Percentiles rank a stretch among this genome's conserved stretches.
phyloP scores from a whole-genome alignment of 2,888 invertebrate genomes.

The Caenorhabditis becei region DNA sequence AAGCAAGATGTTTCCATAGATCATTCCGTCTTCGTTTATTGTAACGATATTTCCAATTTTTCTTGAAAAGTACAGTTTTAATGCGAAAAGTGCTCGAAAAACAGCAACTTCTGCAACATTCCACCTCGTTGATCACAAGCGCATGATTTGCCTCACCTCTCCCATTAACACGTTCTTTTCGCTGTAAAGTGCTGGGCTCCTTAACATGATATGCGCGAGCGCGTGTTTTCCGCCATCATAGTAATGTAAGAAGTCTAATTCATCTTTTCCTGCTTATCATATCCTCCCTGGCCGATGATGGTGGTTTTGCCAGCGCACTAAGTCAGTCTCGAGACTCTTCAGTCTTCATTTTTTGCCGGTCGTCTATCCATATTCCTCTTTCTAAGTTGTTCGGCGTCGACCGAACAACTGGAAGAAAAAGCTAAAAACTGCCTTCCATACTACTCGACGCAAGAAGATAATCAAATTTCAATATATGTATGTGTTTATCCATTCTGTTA shows the following conservation, averaged over 20 bases:
- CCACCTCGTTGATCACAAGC: conserved; percentile 3
- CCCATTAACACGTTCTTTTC: neutral
- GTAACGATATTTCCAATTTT: too few relatives aligned
- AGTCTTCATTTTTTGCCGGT: conserved; percentile 34
- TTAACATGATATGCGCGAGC: conserved; percentile 32
- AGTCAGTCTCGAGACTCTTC: conserved; percentile 50
- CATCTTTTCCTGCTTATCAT: conserved; percentile 61
- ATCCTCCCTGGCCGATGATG: conserved; percentile 25
- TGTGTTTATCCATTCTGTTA: conserved; percentile 46
- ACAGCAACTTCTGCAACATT: conserved; percentile 10
- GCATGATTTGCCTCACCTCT: neutral
- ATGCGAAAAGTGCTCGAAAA: too few relatives aligned
- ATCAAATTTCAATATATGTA: conserved; percentile 60
- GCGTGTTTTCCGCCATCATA: conserved; percentile 45
- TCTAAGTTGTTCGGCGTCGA: conserved; percentile 25
- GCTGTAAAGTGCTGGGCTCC: conserved; percentile 26
- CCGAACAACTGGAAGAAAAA: conserved; percentile 15
- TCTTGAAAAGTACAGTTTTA: too few relatives aligned
- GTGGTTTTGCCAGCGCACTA: conserved; percentile 36
- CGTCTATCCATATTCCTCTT: conserved; percentile 4
- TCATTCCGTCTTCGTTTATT: too few relatives aligned
- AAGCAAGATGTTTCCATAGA: too few relatives aligned
- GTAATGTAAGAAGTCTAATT: conserved; percentile 53
- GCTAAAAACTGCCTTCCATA: conserved; percentile 23
- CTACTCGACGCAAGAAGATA: conserved; percentile 37